Base-by-base conservation (phyloP, 2,888 invertebrate genomes). In the Microdon myrmicae region DNA sequence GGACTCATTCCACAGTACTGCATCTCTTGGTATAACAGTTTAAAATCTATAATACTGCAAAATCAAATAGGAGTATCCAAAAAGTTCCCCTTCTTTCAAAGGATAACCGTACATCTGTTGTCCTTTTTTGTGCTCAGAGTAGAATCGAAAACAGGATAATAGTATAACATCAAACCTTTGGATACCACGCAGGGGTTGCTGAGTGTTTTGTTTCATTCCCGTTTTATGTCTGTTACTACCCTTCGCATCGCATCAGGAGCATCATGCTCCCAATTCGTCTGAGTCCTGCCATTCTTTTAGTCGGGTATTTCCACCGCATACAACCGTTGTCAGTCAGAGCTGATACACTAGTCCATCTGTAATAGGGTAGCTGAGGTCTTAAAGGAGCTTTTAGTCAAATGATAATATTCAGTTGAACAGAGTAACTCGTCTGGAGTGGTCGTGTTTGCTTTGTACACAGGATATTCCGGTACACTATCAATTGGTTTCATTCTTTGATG, bases 381-480 rank as follows among this genome's bases (percentile, higher is more conserved):
- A 58, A 68, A 67, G 60, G 56, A 68, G 68, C 68, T 66, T 68
- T 67, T 49, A 35, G 47, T 44, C 35, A 67, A 68, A 61, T 68
- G 49, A 58, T 48, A 66, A 68, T 68, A 68, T 68, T 69, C 70
- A 70, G 70, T 70, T 68, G 68, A 68, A 68, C 66, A 70, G 61
- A 70, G 69, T 68, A 48, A 48, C 60, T 69, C 69, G 69, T 68
- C 68, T 70, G 66, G 70, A 69, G 68, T 69, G 67, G 70, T 70
- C 68, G 69, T 69, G 67, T 67, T 68, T 67, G 53, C 64, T 66
- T 68, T 64, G 45, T 56, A 41, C 41, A 31, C 25, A 43, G n/a
- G n/a, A n/a, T 29, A 64, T 64, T 41, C 49, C 61, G 56, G 31
- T 47, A 37, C 39, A 34, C 10, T 32, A 26, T 17, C 44, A 20